phyloP scores from a whole-genome alignment of 2,113 vertebrate genomes.

The Tenebrosternarchus preto region DNA sequence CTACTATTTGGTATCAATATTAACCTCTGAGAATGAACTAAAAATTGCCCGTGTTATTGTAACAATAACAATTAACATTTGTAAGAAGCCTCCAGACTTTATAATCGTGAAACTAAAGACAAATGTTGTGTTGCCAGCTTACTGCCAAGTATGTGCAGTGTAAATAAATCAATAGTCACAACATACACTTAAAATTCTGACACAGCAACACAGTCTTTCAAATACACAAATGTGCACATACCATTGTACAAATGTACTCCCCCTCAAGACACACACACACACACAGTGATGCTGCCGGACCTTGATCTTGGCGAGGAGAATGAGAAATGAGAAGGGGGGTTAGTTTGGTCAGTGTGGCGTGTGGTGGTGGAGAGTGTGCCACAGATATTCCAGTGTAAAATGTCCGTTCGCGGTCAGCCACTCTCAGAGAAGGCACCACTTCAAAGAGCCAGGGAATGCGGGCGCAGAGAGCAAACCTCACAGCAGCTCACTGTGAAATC shows the following conservation, averaged over 20 bases:
- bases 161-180: slow-evolving; percentile 20
- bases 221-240: slow-evolving; percentile 1
- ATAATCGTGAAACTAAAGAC: too few species aligned
- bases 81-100: too few species aligned
- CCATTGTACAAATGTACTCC: slow-evolving; percentile 6
- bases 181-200: slow-evolving; percentile 20
- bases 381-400: slow-evolving; percentile 47
- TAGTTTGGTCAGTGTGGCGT: slow-evolving; percentile 23
- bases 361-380: slow-evolving; percentile 15
- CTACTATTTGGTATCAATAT: background rate
- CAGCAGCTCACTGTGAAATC: slow-evolving; percentile 52
- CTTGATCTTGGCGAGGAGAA: slow-evolving; percentile 14
- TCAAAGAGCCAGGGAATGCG: slow-evolving; percentile 56
- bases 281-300: slow-evolving; percentile 4
- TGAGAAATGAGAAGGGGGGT: slow-evolving; percentile 29
- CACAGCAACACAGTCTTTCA: slow-evolving; percentile 13
- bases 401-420: slow-evolving; percentile 42
- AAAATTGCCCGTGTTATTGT: background rate
- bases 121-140: background rate
- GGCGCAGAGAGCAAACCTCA: slow-evolving; percentile 40
- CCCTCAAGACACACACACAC: background rate
- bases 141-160: background rate
- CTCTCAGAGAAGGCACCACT: slow-evolving; percentile 43
- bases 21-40: background rate
- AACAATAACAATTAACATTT: background rate